Base-by-base conservation (phyloP, 2,797 vertebrate species). In the Sparidentex hasta region DNA sequence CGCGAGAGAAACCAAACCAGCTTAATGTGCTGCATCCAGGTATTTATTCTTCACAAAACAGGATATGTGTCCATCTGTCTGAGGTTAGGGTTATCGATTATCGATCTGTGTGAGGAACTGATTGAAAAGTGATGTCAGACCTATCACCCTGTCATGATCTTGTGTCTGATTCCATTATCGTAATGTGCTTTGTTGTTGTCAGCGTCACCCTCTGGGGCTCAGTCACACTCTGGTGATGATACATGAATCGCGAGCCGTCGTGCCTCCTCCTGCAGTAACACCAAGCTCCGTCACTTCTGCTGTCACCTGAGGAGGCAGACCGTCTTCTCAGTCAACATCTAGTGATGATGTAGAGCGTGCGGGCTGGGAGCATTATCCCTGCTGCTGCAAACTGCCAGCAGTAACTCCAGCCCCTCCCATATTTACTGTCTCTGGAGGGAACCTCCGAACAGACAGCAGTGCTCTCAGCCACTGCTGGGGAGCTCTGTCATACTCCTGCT, bases 181-280 rank as follows among this genome's bases (percentile, higher is more conserved):
- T 54, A 55, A 66, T 33, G 41, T 50, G 43, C 52, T 54, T 54
- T 21, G 25, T 59, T 48, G 51, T 64, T 65, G 27, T 56, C 59
- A 54, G 55, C 65, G n/a, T 21, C 76, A 76, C 62, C 77, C 77
- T 75, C 59, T 66, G 65, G 54, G 27, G 51, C 29, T 65, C 75
- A 48, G 70, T 75, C 72, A 65, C 59, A 67, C 61, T 64, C 69
- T 27, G 20, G 33, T 52, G 74, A 65, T 48, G 21, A 59, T 29
- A 46, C 38, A 47, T 65, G 29, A 61, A 58, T 25, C 8, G n/a
- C 43, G 33, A 52, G 44, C 25, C 0, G 17, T 51, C 23, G 18
- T 21, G 50, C 33, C 59, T 57, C 50, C 64, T 69, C 27, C 74
- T 44, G 43, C 23, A 66, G 68, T 33, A 43, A 69, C 54, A 63